Evolutionary conservation across 2,888 invertebrate genomes (phyloP), one percentile per base, ranked within the genome.

Genomic region (Meghimatium bilineatum): DNA sequence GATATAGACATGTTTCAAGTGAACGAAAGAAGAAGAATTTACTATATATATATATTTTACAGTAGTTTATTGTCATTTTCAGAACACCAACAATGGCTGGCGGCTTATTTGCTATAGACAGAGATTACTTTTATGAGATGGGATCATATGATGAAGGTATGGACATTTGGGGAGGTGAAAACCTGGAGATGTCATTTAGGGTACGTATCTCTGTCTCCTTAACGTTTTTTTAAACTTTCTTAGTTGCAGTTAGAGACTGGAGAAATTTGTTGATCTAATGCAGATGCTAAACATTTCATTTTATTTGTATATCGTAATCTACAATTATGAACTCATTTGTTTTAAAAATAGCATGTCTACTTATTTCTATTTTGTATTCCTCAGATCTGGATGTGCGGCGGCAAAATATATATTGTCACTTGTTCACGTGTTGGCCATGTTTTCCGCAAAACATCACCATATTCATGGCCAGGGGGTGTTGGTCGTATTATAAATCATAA

Each of bases 151-250:
- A 99, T 94, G 96, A 98, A 94, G 99, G 99, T 90, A 99, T 99
- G 99, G 98, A 99, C 94, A 99, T 99, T 91, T 99, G 99, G 99
- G 99, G 99, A 80, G 97, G 97, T 78, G 98, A 98, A 94, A 98
- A 98, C 94, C 95, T 98, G 75, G 98, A 98, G 94, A 97, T 98
- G 96, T 97, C 97, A 92, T 97, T 98, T 94, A 95, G 97, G 95
- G 97, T 97, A 95, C 95, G 95, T 91, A 52, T 14, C 52, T 66
- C 14, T 38, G 49, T 44, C 14, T 5, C 23, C 1, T 67, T 67
- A 34, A 56, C 20, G 56, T 23, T 23, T 67, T 34, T 32, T 67
- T 2, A 34, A 17, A 17, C 34, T 67, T 34, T 1, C 34, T 1
- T 14, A 34, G 67, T 8, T 14, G 34, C 29, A 67, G 5, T 67